These are phyloP conservation scores for Aphelinus atriplicis DNA, from an alignment of 1,140 invertebrate species.

Conservation along the genomic window DNA sequence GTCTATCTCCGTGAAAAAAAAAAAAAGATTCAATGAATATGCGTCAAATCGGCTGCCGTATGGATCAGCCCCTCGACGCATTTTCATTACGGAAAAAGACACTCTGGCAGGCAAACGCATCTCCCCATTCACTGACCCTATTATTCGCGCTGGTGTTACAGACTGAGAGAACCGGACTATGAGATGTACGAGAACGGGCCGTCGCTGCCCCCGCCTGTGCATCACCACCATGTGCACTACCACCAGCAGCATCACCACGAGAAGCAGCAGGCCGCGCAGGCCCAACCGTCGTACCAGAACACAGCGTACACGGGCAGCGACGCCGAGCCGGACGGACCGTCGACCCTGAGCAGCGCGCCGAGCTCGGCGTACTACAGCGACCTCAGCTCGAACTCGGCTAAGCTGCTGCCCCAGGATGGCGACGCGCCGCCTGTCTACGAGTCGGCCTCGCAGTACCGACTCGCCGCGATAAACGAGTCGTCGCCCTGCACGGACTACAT, in stretches of 20 bases:
- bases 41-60: no score
- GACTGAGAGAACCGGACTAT: conserved; percentile 64
- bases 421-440: conserved; percentile 47
- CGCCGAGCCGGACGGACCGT: conserved; percentile 72
- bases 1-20: no score
- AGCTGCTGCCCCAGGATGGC: conserved; percentile 52
- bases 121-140: no score
- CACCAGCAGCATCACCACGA: conserved; percentile 53
- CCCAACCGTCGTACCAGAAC: conserved; percentile 75
- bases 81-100: no score
- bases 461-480: conserved; percentile 74
- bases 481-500: conserved; percentile 42
- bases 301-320: conserved; percentile 75
- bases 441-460: conserved; percentile 58
- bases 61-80: no score
- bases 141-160: conserved; percentile 27
- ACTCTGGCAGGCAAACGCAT: no score
- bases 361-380: conserved; percentile 79
- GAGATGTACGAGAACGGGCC: conserved; percentile 66
- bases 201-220: conserved; percentile 52
- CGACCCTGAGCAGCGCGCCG: conserved; percentile 71
- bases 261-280: conserved; percentile 40
- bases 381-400: conserved; percentile 58
- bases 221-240: conserved; percentile 56
- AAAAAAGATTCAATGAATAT: no score